These are phyloP conservation scores for Dinoponera quadriceps DNA, from an alignment of 1,140 invertebrate species.

Conservation along the genomic window DNA sequence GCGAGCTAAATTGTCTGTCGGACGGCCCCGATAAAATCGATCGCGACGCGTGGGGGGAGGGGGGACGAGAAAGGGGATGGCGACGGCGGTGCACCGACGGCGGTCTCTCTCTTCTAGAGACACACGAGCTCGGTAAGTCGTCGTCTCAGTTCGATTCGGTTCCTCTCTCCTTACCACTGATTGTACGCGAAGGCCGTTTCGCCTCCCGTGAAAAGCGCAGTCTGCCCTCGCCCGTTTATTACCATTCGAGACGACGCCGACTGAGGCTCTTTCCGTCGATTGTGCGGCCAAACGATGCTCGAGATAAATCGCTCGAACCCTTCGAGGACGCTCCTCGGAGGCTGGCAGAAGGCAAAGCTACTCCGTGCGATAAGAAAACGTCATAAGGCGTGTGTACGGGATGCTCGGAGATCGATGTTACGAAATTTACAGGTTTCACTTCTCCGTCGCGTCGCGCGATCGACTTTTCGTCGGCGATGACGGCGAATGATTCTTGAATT, in stretches of 20 bases:
- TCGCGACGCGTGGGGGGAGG: conserved; percentile 6
- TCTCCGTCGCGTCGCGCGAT: not conserved
- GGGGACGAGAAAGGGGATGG: too few relatives aligned
- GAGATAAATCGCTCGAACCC: conserved; percentile 64
- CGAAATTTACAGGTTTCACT: conserved; percentile 15
- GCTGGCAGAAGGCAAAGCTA: conserved; percentile 43
- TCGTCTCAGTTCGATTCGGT: conserved; percentile 58
- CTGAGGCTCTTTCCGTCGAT: conserved; percentile 61
- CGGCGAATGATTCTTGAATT: not conserved
- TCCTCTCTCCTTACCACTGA: conserved; percentile 36
- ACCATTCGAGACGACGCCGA: conserved; percentile 61
- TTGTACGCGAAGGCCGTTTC: conserved; percentile 61
- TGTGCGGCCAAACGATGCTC: conserved; percentile 49
- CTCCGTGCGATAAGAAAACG: conserved; percentile 54
- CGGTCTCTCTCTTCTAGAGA: conserved; percentile 42
- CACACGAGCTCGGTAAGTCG: conserved; percentile 52
- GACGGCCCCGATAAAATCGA: conserved; percentile 60
- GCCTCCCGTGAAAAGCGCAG: conserved; percentile 52
- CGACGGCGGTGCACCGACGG: not conserved
- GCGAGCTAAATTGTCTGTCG: conserved; percentile 58
- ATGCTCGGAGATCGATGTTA: not conserved
- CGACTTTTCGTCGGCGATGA: not conserved
- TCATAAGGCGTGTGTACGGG: conserved; percentile 33
- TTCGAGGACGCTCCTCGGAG: conserved; percentile 20
- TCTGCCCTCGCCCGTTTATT: conserved; percentile 64